Evolutionary conservation across 2,113 vertebrate genomes (phyloP).

Genomic region (Oxygymnocypris stewartii): DNA sequence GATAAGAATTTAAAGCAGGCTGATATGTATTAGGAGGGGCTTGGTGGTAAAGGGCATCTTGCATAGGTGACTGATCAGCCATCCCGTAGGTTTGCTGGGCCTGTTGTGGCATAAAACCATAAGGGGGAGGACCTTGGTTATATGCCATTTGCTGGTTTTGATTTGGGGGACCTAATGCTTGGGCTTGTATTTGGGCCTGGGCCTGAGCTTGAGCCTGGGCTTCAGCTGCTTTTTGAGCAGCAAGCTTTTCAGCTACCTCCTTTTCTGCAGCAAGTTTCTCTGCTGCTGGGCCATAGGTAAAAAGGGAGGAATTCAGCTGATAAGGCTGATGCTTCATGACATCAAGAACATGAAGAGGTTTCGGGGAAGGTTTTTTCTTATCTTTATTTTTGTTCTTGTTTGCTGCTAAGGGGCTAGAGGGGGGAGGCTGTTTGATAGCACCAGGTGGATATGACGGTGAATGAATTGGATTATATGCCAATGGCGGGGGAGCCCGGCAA

Average conservation of each 20-base stretch:
- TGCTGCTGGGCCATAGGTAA: conserved; percentile 87
- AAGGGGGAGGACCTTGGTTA: conserved; percentile 67
- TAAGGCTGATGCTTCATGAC: conserved; percentile 98
- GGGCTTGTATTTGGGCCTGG: conserved; percentile 62
- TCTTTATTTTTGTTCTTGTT: conserved; percentile 79
- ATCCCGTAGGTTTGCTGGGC: conserved; percentile 77
- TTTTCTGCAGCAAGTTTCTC: conserved; percentile 65
- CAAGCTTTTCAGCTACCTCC: conserved; percentile 55
- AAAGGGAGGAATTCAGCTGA: conserved; percentile 90
- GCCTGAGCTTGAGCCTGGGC: conserved; percentile 59
- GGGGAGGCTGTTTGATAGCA: conserved; percentile 79
- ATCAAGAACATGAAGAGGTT: conserved; percentile 88
- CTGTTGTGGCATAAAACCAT: conserved; percentile 68
- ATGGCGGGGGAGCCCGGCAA: conserved; percentile 89
- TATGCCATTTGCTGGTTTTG: conserved; percentile 73
- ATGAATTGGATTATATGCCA: conserved; percentile 91
- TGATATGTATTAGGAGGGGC: conserved; percentile 64
- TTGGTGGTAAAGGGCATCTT: conserved; percentile 75
- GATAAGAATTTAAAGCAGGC: conserved; percentile 47
- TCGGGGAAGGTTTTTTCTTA: conserved; percentile 81
- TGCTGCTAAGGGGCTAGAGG: conserved; percentile 68
- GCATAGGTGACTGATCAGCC: conserved; percentile 68
- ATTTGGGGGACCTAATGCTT: conserved; percentile 44
- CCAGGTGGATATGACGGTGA: conserved; percentile 89
- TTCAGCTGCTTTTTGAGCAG: conserved; percentile 56